Base-by-base conservation (phyloP, 1,140 invertebrate genomes). In the Rhagoletis pomonella region DNA sequence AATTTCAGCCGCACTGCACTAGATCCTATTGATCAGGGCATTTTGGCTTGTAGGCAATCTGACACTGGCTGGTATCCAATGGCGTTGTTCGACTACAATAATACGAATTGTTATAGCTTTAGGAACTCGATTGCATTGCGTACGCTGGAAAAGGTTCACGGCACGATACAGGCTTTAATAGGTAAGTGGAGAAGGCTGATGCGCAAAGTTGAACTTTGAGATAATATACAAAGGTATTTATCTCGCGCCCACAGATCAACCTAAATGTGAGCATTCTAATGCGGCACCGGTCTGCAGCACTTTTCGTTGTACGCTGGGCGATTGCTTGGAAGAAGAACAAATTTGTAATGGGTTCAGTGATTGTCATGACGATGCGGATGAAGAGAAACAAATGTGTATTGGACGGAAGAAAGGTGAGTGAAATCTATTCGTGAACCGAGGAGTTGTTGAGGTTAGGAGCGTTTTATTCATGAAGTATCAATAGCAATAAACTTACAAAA, bases 281-380 rank as follows among this genome's bases (percentile, higher is more conserved):
- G 89, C 3, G 50, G 65, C n/a, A 4, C 90, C 93, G 3, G 4
- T 88, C 7, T 97, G 96, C 89, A 73, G 93, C 4, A 90, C 89
- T 3, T 89, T 90, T 84, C 93, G 96, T 85, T 98, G 97, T 93
- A 91, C 93, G 39, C 93, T 96, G 60, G 97, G 97, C 0, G 90
- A 95, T 69, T 98, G 97, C 92, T 90, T 98, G 42, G 89, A 94
- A 1, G 93, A 94, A 64, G 87, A 93, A 6, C 93, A 94, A 85
- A 93, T 97, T 47, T 98, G 97, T 90, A 95, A 98, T 90, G 96
- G 95, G 0, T 93, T 95, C 67, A 90, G 90, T 0, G 95, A 98
- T 89, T 98, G 97, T 93, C 94, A 95, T 90, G 95, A 96, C 89
- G 94, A 94, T 19, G 93, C 92, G 12, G 96, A 97, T 89, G 96